A percentile compares a stretch with the other conserved stretches of the same genome.
These are phyloP conservation scores for Cyclopterus lumpus DNA, from an alignment of 2,797 vertebrate genomes.

Conservation along the genomic window DNA sequence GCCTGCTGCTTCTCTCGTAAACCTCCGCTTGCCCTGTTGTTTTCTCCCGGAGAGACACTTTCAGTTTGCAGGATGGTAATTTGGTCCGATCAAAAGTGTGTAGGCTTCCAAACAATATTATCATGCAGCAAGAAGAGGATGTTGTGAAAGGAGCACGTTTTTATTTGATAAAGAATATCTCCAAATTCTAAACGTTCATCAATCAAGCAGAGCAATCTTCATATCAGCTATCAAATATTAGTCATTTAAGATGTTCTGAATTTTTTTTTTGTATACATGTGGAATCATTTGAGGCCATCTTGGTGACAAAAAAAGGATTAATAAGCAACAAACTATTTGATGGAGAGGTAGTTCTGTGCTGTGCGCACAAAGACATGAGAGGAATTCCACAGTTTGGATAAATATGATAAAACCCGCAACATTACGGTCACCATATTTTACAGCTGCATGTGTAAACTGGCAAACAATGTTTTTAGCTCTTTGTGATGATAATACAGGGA, in stretches of 20 bases:
- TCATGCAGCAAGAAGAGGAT: constrained; percentile 77
- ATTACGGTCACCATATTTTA: neutral
- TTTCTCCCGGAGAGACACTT: constrained; percentile 83
- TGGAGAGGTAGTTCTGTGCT: neutral
- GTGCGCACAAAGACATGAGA: neutral
- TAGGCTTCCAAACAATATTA: constrained; percentile 85
- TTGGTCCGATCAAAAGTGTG: constrained; percentile 81
- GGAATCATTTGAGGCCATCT: neutral
- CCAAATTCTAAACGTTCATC: neutral
- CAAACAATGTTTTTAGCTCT: no score
- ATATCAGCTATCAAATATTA: neutral
- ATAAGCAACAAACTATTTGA: neutral
- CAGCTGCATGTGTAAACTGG: neutral
- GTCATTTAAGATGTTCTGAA: neutral
- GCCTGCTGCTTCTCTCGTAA: constrained; percentile 83
- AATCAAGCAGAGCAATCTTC: neutral
- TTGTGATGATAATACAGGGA: neutral
- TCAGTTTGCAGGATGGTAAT: constrained; percentile 79
- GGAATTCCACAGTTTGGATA: neutral
- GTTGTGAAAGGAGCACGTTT: constrained; percentile 54
- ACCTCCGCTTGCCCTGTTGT: constrained; percentile 84
- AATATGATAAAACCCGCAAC: neutral
- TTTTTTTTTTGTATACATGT: neutral
- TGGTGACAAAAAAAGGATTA: neutral
- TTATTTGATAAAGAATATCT: neutral